phyloP scores from a whole-genome alignment of 1,140 invertebrate genomes.

The Carcinoscorpius rotundicauda region DNA sequence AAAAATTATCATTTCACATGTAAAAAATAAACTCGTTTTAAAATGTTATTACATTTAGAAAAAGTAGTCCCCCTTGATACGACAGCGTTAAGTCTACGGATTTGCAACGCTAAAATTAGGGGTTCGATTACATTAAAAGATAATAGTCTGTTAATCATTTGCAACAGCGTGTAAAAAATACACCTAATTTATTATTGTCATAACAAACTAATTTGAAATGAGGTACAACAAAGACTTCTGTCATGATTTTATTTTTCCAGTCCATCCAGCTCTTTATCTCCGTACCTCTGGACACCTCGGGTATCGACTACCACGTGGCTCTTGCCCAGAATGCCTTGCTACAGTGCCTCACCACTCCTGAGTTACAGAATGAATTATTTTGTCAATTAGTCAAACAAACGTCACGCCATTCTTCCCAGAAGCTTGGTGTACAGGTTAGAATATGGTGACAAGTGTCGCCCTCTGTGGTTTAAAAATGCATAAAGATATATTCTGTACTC shows the following conservation, averaged over 20 bases:
- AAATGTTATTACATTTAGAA: no score
- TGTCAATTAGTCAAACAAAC: slow-evolving; percentile 87
- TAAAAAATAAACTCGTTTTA: no score
- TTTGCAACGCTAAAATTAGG: no score
- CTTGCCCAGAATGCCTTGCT: slow-evolving; percentile 90
- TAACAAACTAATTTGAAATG: no score
- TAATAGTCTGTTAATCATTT: no score
- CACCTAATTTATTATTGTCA: no score
- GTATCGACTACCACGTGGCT: slow-evolving; percentile 91
- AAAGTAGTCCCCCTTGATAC: no score
- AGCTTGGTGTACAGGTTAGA: slow-evolving; percentile 19
- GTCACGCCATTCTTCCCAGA: slow-evolving; percentile 19
- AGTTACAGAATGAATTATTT: slow-evolving; percentile 83
- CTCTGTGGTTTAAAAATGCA: background rate
- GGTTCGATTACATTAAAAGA: no score
- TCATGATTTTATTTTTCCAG: slow-evolving; percentile 26
- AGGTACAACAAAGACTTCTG: no score
- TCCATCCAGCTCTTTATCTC: slow-evolving; percentile 89
- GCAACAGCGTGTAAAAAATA: no score
- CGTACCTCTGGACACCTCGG: slow-evolving; percentile 84
- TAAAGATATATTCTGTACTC: background rate
- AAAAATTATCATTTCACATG: no score
- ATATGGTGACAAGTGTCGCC: background rate
- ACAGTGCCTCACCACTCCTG: slow-evolving; percentile 72
- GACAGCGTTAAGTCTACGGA: no score